Percentiles rank a stretch among this genome's conserved stretches.
These are phyloP conservation scores for Danio tinwini DNA, from an alignment of 2,797 vertebrate species.

Conservation along the genomic window DNA sequence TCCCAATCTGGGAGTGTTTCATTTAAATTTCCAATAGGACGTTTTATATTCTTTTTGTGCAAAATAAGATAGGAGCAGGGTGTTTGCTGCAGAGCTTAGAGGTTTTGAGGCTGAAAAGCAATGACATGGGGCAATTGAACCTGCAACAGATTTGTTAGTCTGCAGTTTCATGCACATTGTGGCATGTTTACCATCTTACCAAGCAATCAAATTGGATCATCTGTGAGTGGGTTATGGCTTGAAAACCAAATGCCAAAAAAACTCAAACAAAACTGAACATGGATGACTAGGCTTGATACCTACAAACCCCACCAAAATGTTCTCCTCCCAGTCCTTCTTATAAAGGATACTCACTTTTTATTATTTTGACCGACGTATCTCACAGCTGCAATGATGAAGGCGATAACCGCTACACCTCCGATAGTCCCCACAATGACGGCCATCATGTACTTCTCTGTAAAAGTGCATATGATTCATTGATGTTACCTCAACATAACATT, in stretches of 20 bases:
- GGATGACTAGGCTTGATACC: slow-evolving; percentile 77
- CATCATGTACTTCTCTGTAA: slow-evolving; percentile 86
- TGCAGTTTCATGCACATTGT: slow-evolving; percentile 65
- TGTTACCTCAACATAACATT: neutral
- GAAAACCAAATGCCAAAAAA: slow-evolving; percentile 56
- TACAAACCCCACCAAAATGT: slow-evolving; percentile 13
- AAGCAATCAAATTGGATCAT: slow-evolving; percentile 58
- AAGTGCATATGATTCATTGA: neutral
- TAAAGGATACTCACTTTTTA: slow-evolving; percentile 86
- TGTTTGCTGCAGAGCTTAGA: slow-evolving; percentile 72
- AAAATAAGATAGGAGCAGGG: slow-evolving; percentile 69
- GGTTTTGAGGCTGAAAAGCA: slow-evolving; percentile 76
- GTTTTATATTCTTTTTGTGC: slow-evolving; percentile 60
- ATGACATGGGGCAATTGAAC: slow-evolving; percentile 70
- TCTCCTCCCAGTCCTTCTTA: slow-evolving; percentile 42
- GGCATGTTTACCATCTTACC: slow-evolving; percentile 53
- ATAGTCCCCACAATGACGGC: slow-evolving; percentile 89
- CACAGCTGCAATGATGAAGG: slow-evolving; percentile 90
- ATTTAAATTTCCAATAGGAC: slow-evolving; percentile 73
- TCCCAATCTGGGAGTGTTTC: slow-evolving; percentile 60
- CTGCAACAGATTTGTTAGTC: slow-evolving; percentile 77
- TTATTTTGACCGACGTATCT: slow-evolving; percentile 92
- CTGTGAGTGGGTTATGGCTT: slow-evolving; percentile 58
- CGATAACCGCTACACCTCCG: slow-evolving; percentile 91
- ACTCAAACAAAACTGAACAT: slow-evolving; percentile 65